phyloP scores from a whole-genome alignment of 64 coral and sea anemone species.

The Anthopleura sola region DNA sequence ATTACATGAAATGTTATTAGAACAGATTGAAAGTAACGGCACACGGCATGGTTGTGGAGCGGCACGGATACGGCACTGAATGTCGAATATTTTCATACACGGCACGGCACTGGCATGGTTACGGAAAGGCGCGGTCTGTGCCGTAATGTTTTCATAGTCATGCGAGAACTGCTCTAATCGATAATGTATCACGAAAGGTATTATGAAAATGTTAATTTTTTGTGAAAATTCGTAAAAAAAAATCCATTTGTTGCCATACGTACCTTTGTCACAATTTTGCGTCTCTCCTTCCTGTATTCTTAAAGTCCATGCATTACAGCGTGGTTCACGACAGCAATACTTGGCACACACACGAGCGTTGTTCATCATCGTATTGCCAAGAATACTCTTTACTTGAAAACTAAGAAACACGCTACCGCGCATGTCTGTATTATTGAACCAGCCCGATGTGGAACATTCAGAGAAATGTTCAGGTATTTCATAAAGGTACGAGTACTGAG shows the following conservation, averaged over 20 bases:
- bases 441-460: constrained; percentile 36
- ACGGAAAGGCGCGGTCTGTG: too few relatives aligned
- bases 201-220: too few relatives aligned
- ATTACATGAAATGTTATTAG: not conserved
- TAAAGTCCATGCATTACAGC: constrained; percentile 79
- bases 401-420: constrained; percentile 83
- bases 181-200: too few relatives aligned
- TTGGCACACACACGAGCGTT: constrained; percentile 81
- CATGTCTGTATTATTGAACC: constrained; percentile 82
- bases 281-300: constrained; percentile 74
- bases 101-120: too few relatives aligned
- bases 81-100: too few relatives aligned
- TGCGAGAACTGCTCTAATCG: too few relatives aligned
- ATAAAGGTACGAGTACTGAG: constrained; percentile 80
- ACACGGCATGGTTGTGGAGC: too few relatives aligned
- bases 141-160: too few relatives aligned
- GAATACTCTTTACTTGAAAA: constrained; percentile 67
- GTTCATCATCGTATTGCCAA: constrained; percentile 69
- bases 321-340: constrained; percentile 66
- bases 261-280: constrained; percentile 81
- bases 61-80: too few relatives aligned
- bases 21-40: too few relatives aligned
- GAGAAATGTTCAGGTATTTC: constrained; percentile 64
- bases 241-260: too few relatives aligned
- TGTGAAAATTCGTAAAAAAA: too few relatives aligned